Conservation (phyloP, 2,113 vertebrate genomes). For the Trogon surrucura region DNA sequence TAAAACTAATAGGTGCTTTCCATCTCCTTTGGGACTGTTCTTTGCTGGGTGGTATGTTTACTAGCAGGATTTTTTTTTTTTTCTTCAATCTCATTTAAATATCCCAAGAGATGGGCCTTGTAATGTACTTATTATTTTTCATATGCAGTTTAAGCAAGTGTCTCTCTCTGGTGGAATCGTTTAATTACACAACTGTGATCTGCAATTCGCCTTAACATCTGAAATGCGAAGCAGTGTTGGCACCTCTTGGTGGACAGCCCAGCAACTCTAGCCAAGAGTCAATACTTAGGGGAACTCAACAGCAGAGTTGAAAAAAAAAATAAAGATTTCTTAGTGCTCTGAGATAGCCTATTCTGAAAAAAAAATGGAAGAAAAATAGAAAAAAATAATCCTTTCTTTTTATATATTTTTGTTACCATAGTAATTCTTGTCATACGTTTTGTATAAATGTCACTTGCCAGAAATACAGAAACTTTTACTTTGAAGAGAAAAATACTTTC, state of each 20-base stretch:
- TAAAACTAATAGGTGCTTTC: background rate
- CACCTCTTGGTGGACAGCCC: background rate
- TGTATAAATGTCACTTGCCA: constrained; percentile 19
- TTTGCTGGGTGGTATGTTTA: background rate
- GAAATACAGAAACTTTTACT: background rate
- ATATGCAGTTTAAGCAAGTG: background rate
- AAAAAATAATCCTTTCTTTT: background rate
- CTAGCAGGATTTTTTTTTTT: background rate
- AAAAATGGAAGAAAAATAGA: background rate
- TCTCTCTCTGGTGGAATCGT: background rate
- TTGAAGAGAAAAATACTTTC: constrained; percentile 21
- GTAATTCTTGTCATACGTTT: background rate
- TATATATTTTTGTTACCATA: background rate
- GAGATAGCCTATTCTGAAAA: background rate
- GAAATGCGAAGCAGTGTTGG: background rate
- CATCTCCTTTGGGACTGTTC: background rate
- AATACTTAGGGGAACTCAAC: background rate
- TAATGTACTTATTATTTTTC: background rate
- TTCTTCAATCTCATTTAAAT: background rate
- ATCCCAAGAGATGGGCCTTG: background rate
- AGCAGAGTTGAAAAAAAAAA: background rate
- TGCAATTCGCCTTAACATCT: background rate
- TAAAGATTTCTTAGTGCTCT: background rate
- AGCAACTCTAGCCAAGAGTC: background rate
- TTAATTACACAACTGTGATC: background rate